Percentiles rank a stretch among this genome's conserved stretches.
phyloP scores from a whole-genome alignment of 2,888 invertebrate species.

The Branchipolynoe longqiensis region DNA sequence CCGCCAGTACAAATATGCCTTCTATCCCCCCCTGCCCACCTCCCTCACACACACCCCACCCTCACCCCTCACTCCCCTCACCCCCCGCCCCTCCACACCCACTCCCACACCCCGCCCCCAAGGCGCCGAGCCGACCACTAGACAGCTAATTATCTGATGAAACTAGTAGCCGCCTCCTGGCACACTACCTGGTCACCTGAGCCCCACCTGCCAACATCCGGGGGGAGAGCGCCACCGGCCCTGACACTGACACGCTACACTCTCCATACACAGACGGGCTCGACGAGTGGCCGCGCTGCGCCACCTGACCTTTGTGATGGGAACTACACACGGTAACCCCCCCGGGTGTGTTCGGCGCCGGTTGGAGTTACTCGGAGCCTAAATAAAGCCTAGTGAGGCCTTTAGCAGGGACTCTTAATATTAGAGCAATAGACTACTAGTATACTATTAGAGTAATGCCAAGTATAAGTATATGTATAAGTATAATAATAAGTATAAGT shows the following conservation, averaged over 20 bases:
- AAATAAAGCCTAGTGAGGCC: no score
- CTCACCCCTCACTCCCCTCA: no score
- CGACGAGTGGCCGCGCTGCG: neutral
- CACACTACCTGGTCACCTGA: neutral
- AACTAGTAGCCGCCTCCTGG: slow-evolving; percentile 5
- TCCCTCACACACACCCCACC: no score
- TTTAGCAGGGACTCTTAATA: no score
- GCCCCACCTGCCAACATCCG: neutral
- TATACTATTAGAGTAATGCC: no score
- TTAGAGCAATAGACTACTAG: no score
- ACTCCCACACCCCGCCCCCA: no score
- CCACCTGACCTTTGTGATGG: slow-evolving; percentile 23
- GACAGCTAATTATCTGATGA: slow-evolving; percentile 51
- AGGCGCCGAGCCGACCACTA: neutral
- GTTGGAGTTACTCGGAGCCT: no score
- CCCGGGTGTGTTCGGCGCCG: no score
- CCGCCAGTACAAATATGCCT: slow-evolving; percentile 13
- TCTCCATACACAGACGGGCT: neutral
- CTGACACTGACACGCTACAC: neutral
- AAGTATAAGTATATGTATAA: no score
- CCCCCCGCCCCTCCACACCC: no score
- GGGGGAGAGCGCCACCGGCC: neutral
- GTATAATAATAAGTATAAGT: no score
- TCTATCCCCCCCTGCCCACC: neutral
- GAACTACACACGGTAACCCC: slow-evolving; percentile 48